Base-by-base conservation (phyloP, 2,113 vertebrate genomes). In the Asarcornis scutulata region DNA sequence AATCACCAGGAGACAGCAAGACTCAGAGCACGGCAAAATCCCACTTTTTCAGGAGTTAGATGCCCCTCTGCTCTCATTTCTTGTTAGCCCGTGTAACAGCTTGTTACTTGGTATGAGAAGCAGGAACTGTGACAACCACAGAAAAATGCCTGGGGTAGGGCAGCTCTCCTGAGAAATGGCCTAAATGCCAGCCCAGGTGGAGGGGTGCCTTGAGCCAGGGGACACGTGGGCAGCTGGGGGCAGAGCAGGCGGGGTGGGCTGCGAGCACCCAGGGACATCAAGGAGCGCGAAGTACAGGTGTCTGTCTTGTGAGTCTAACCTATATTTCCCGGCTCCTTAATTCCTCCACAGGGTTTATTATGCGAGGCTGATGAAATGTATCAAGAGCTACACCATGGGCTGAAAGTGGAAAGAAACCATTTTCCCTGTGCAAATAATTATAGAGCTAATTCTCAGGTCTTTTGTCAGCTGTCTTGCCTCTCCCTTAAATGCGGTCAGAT, bases 341-440 rank as follows among this genome's bases (percentile, higher is more conserved):
- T 91, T 94, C 59, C 59, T 93, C 72, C 53, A 6, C 75, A 88
- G 75, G 63, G 50, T 71, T 95, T 96, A 85, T 93, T 83, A 77
- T 1, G 0, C 0, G 1, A 88, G 66, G 55, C 63, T 4, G 34
- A 71, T 88, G 84, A 94, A 91, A 95, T 93, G 78, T 80, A 83
- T 93, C 87, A 80, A 85, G 84, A 66, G 22, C 44, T 91, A 73
- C 55, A 46, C 58, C n/a, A 67, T 80, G 82, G 58, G 71, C 69
- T 89, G 74, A 69, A 88, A 55, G 59, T 88, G 46, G 55, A 93
- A 89, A 94, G 75, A 83, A 91, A 58, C 82, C 71, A 67, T 94
- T 93, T 95, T 80, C 72, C n/a, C 68, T 8, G 7, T 56, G 81
- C 84, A 96, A 95, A 94, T 94, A 93, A 83, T 94, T 95, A 83